Evolutionary conservation across 2,797 vertebrate genomes (phyloP), one percentile per base, ranked within the genome.

Genomic region (Heliangelus exortis): DNA sequence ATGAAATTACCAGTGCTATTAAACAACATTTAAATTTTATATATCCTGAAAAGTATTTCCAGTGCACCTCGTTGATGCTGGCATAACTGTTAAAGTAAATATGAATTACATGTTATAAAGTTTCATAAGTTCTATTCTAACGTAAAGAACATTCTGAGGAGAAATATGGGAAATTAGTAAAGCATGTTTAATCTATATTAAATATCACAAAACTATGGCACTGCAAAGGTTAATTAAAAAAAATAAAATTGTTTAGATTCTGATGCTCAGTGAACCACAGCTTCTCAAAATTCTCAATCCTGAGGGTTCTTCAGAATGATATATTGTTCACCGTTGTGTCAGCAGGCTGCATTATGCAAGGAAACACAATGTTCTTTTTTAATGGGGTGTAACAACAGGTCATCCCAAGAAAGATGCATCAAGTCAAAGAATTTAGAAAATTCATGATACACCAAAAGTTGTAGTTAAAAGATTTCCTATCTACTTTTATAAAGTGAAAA

Each of bases 341-440:
- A 82, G 20, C 22, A 63, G 55, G 74, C 23, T 83, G 17, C 25
- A 84, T 82, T 94, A 66, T 90, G 51, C 63, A 67, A 84, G 48
- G 74, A 78, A 90, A 85, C n/a, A 55, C 31, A 91, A 84, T 79
- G 39, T 67, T 77, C 59, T 92, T 87, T 89, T 79, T 62, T 65
- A 94, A 93, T 85, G 82, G 41, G 15, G 41, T 92, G 36, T 83
- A 91, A 89, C n/a, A 86, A 75, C 41, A 76, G 75, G 74, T 90
- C 63, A 92, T 89, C 48, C 55, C 45, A 76, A 82, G 55, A 89
- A 96, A 82, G 61, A 87, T 36, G 28, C 39, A 48, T 84, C 43
- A 84, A 83, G 39, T 36, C 25, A 86, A 78, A 41, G 39, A 86
- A 75, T 75, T 89, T 61, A 33, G n/a, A 71, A 93, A 90, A 76